Conservation (phyloP, 2,888 invertebrate species). For the Serripes groenlandicus region DNA sequence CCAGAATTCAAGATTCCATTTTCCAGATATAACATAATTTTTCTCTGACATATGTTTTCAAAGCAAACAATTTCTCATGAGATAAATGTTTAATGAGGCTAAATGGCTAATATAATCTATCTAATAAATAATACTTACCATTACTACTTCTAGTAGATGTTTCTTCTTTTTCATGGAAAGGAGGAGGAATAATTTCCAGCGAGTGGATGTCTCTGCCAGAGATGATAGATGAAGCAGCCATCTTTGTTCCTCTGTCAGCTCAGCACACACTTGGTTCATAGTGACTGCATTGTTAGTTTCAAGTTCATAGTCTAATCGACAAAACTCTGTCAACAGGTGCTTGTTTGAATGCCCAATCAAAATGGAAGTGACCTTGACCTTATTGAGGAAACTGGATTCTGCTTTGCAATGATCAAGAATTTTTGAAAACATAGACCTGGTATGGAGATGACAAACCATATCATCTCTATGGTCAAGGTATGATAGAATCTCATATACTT, state of each 20-base stretch:
- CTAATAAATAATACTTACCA: constrained; percentile 79
- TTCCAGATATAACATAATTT: too few relatives aligned
- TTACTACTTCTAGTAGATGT: constrained; percentile 78
- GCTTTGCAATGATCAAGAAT: constrained; percentile 69
- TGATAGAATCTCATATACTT: constrained; percentile 72
- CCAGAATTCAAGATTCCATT: too few relatives aligned
- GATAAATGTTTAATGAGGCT: too few relatives aligned
- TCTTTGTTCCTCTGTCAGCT: constrained; percentile 73
- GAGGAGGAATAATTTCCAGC: constrained; percentile 78
- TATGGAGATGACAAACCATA: constrained; percentile 70
- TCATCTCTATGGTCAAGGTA: constrained; percentile 75
- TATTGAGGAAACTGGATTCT: constrained; percentile 59
- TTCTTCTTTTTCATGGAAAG: constrained; percentile 73
- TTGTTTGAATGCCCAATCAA: constrained; percentile 72
- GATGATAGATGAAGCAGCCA: constrained; percentile 70
- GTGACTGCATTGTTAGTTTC: constrained; percentile 64
- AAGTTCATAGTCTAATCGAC: constrained; percentile 71
- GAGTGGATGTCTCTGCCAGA: constrained; percentile 64
- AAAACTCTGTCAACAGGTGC: constrained; percentile 78
- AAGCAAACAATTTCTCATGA: too few relatives aligned
- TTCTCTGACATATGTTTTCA: too few relatives aligned
- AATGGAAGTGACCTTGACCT: constrained; percentile 71
- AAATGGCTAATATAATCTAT: too few relatives aligned
- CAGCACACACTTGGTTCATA: constrained; percentile 58
- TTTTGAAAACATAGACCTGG: constrained; percentile 74